Conservation (phyloP, 2,797 vertebrate genomes). For the Muraenolepis orangiensis region DNA sequence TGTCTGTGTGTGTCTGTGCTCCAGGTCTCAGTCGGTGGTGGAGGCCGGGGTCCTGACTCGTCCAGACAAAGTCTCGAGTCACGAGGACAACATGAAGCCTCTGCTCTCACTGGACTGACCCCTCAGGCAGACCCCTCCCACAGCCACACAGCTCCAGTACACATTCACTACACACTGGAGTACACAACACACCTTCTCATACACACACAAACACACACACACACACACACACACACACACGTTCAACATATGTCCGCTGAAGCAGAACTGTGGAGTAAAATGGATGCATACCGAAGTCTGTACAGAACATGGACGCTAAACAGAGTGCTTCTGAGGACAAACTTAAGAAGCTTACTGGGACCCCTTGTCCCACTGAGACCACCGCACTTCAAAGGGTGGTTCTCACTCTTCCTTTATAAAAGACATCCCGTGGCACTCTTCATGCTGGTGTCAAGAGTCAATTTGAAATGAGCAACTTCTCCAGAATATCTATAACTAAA, state of each 20-base stretch:
- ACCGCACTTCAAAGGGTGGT: neutral
- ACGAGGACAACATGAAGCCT: slow-evolving; percentile 97
- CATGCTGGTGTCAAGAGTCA: neutral
- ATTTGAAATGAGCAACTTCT: neutral
- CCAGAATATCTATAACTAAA: neutral
- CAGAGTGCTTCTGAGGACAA: neutral
- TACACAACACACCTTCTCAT: slow-evolving; percentile 17
- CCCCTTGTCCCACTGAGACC: neutral
- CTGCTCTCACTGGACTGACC: slow-evolving; percentile 93
- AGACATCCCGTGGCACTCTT: neutral
- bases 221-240: neutral
- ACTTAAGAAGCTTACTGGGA: neutral
- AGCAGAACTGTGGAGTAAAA: neutral
- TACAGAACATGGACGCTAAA: neutral
- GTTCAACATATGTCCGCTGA: neutral
- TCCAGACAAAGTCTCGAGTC: slow-evolving; percentile 91
- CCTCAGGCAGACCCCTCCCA: neutral
- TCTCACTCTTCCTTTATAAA: neutral
- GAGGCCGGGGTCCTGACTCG: slow-evolving; percentile 93
- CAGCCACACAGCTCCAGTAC: neutral
- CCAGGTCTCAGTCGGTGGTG: slow-evolving; percentile 95
- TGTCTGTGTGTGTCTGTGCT: slow-evolving; percentile 1
- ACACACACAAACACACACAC: neutral
- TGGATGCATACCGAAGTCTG: no score
- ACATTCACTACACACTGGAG: slow-evolving; percentile 23